These are phyloP conservation scores for Chelidonichthys spinosus DNA, from an alignment of 2,797 vertebrate genomes.

Conservation along the genomic window DNA sequence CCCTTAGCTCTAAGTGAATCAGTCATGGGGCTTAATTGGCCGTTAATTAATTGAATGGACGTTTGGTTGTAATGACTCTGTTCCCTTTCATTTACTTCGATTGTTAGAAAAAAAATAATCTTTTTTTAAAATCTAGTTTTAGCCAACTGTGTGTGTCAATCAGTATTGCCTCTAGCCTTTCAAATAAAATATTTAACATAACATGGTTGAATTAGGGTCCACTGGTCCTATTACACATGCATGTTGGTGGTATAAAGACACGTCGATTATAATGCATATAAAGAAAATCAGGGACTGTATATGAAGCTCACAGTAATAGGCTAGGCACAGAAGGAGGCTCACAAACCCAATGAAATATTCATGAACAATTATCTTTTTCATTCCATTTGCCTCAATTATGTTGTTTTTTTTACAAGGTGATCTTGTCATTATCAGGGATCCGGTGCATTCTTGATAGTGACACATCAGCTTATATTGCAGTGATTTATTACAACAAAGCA, in stretches of 20 bases:
- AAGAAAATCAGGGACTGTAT: neutral
- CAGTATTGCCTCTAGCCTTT: neutral
- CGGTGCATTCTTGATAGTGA: slow-evolving; percentile 8
- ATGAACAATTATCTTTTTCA: slow-evolving; percentile 22
- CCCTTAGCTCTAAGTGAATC: slow-evolving; percentile 19
- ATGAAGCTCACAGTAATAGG: neutral
- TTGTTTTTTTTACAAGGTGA: slow-evolving; percentile 42
- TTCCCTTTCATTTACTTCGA: too few species aligned
- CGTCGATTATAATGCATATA: neutral
- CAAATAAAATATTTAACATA: neutral
- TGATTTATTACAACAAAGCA: neutral
- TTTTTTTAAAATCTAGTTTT: neutral
- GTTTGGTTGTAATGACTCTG: neutral
- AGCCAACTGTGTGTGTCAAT: neutral
- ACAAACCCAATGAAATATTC: neutral
- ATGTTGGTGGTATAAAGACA: neutral
- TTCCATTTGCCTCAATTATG: neutral
- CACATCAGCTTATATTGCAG: neutral
- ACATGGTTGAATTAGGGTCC: neutral
- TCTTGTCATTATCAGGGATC: slow-evolving; percentile 25
- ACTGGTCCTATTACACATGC: neutral
- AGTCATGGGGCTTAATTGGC: neutral
- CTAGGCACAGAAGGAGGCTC: too few species aligned
- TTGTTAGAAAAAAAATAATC: too few species aligned
- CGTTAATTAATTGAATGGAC: neutral